Evolutionary conservation across 2,797 vertebrate genomes (phyloP).

Genomic region (Myotis pilosus): DNA sequence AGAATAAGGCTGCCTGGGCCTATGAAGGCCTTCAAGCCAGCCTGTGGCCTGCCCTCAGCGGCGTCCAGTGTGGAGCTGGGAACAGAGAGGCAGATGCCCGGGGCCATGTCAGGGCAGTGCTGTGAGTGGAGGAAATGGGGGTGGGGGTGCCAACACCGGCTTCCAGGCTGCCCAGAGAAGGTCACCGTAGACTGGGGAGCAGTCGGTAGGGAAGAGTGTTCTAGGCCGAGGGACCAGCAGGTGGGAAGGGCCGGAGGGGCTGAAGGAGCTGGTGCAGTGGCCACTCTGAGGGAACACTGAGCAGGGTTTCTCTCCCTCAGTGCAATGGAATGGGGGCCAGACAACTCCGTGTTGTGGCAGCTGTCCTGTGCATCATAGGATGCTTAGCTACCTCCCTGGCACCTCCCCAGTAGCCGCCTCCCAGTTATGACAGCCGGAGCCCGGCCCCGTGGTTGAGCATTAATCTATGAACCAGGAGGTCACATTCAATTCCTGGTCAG

Average conservation of each 20-base stretch:
- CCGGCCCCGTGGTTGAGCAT: too few relatives aligned
- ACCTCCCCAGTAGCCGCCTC: not conserved
- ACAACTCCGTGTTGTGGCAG: not conserved
- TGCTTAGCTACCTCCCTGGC: not conserved
- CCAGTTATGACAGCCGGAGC: not conserved
- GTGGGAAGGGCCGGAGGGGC: not conserved
- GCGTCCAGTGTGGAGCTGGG: not conserved
- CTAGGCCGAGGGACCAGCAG: not conserved
- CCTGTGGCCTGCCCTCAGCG: not conserved
- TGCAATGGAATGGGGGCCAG: fast-evolving
- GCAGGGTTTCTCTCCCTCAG: not conserved
- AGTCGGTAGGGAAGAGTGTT: not conserved
- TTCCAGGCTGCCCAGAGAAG: not conserved
- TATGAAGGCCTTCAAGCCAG: not conserved
- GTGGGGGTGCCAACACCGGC: not conserved
- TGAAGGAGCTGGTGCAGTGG: not conserved
- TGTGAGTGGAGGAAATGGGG: not conserved
- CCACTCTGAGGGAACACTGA: not conserved
- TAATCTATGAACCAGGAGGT: too few relatives aligned
- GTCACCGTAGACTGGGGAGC: not conserved
- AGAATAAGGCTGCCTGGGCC: not conserved
- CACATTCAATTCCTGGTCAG: too few relatives aligned
- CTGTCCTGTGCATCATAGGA: not conserved
- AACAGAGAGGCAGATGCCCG: not conserved
- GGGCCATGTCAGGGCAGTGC: fast-evolving